These are phyloP conservation scores for Heloderma charlesbogerti DNA, from an alignment of 2,113 vertebrate genomes.

Conservation along the genomic window DNA sequence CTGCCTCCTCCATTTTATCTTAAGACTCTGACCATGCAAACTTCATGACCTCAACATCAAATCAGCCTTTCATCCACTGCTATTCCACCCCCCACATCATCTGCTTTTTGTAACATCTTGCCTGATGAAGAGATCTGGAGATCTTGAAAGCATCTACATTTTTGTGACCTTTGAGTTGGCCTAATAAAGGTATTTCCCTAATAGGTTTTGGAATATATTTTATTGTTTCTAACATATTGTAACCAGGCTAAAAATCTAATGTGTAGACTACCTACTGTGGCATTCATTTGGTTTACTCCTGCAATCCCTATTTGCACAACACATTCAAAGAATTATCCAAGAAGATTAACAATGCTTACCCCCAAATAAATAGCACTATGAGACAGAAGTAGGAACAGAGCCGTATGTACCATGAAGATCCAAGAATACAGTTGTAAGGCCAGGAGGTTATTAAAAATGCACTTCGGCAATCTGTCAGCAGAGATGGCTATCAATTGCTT, in stretches of 20 bases:
- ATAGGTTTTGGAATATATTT: background rate
- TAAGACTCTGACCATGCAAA: too few relatives aligned
- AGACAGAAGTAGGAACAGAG: background rate
- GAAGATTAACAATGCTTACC: background rate
- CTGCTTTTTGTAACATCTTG: too few relatives aligned
- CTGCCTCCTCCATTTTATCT: too few relatives aligned
- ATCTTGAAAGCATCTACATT: too few relatives aligned
- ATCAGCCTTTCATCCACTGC: too few relatives aligned
- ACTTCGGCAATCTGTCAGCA: background rate
- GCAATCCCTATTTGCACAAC: background rate
- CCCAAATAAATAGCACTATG: background rate
- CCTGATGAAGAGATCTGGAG: too few relatives aligned
- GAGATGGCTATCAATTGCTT: background rate
- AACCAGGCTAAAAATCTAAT: background rate
- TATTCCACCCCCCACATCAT: too few relatives aligned
- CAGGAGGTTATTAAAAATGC: background rate
- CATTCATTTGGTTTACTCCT: conserved; percentile 5
- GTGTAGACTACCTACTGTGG: background rate
- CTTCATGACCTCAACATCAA: too few relatives aligned
- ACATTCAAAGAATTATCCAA: background rate
- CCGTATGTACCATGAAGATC: background rate
- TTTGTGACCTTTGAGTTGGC: too few relatives aligned
- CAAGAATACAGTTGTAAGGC: conserved; percentile 42
- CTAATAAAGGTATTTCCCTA: too few relatives aligned
- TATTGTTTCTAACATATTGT: background rate